Conservation (phyloP, 2,113 vertebrate species). For the Cavia aperea region DNA sequence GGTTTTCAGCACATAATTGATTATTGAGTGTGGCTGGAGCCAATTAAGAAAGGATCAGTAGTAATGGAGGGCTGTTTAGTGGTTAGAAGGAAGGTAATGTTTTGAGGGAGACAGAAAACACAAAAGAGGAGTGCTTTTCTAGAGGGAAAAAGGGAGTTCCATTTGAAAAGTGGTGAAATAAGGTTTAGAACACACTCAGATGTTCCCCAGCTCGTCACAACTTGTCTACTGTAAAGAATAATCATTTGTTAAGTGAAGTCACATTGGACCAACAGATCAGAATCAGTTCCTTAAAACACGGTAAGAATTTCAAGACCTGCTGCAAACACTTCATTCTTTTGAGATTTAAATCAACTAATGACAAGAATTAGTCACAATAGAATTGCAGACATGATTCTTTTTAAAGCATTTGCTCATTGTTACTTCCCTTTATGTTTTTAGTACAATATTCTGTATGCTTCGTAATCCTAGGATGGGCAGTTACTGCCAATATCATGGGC, state of each 20-base stretch:
- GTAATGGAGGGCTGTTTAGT: not conserved
- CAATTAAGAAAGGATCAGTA: not conserved
- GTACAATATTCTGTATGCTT: not conserved
- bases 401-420: not conserved
- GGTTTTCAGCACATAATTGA: not conserved
- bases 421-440: not conserved
- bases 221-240: not conserved
- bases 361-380: not conserved
- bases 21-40: not conserved
- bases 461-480: not conserved
- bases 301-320: not conserved
- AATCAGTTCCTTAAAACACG: not conserved
- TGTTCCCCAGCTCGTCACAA: not conserved
- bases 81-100: not conserved
- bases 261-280: not conserved
- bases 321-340: not conserved
- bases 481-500: fast-evolving
- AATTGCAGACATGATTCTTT: not conserved
- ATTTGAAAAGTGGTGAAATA: slow-evolving; percentile 2
- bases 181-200: slow-evolving; percentile 7
- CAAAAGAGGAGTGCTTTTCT: not conserved
- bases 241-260: not conserved
- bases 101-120: not conserved
- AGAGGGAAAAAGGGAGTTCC: not conserved
- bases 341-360: slow-evolving; percentile 9